Conservation (phyloP, 2,888 invertebrate species). For the Pristionchus exspectatus region DNA sequence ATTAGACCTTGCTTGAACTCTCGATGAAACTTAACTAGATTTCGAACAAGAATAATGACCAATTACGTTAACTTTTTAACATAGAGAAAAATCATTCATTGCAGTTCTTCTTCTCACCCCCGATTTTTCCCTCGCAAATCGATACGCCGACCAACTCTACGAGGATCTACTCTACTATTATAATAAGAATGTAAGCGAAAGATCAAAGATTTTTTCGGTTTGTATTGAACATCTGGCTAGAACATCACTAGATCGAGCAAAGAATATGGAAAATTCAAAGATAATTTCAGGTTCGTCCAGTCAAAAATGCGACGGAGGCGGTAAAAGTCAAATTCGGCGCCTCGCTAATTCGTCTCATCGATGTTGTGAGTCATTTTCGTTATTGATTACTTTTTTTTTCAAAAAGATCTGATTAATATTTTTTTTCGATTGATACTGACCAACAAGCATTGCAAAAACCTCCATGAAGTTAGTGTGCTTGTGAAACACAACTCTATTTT, state of each 20-base stretch:
- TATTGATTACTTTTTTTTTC: no score
- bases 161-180: constrained; percentile 79
- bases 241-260: background rate
- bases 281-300: constrained; percentile 67
- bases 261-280: background rate
- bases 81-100: background rate
- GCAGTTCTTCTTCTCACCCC: background rate
- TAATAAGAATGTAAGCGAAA: constrained; percentile 70
- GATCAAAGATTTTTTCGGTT: background rate
- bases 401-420: no score
- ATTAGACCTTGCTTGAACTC: background rate
- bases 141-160: constrained; percentile 76
- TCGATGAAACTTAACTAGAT: background rate
- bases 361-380: constrained; percentile 71
- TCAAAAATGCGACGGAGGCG: constrained; percentile 76
- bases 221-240: no score
- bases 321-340: constrained; percentile 78
- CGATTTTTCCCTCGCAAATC: constrained; percentile 55
- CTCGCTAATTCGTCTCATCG: constrained; percentile 77
- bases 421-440: no score
- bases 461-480: no score
- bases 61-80: background rate
- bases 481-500: no score
- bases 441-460: no score
- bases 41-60: background rate